Conservation (phyloP, 1,140 invertebrate genomes). For the Drosophila takahashii region DNA sequence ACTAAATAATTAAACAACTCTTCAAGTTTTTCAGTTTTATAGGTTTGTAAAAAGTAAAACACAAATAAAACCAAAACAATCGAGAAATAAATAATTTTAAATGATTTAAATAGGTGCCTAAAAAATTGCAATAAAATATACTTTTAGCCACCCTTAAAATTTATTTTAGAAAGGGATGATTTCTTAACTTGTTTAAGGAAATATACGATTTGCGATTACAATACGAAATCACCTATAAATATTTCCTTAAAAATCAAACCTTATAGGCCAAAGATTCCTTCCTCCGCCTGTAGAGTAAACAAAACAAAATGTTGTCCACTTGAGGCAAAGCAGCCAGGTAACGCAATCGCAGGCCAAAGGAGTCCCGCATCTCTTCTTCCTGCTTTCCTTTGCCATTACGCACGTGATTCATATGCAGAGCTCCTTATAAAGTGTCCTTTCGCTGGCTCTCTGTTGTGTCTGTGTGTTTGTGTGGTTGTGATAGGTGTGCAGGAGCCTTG, state of each 20-base stretch:
- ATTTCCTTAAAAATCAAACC: background rate
- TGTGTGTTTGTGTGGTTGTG: constrained; percentile 27
- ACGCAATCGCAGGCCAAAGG: constrained; percentile 47
- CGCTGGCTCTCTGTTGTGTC: constrained; percentile 6
- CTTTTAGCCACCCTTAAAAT: background rate
- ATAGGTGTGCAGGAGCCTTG: constrained; percentile 66
- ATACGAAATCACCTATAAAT: background rate
- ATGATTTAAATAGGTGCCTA: no score
- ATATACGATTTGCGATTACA: no score
- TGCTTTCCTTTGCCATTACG: constrained; percentile 68
- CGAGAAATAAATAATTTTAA: no score
- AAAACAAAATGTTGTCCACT: constrained; percentile 75
- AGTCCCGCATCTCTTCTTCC: constrained; percentile 28
- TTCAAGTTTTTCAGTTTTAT: no score
- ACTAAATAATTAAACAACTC: no score
- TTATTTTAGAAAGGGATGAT: no score
- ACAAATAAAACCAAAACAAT: no score
- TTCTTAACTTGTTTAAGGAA: no score
- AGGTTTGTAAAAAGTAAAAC: no score
- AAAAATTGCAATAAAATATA: background rate
- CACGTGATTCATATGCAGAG: constrained; percentile 80
- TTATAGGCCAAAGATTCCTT: background rate
- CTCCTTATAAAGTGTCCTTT: constrained; percentile 60
- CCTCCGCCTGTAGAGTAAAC: constrained; percentile 17
- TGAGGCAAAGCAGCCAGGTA: constrained; percentile 42